A percentile compares a stretch with the other conserved stretches of the same genome.
phyloP scores from a whole-genome alignment of 2,113 vertebrate species.

The Hyla sarda region DNA sequence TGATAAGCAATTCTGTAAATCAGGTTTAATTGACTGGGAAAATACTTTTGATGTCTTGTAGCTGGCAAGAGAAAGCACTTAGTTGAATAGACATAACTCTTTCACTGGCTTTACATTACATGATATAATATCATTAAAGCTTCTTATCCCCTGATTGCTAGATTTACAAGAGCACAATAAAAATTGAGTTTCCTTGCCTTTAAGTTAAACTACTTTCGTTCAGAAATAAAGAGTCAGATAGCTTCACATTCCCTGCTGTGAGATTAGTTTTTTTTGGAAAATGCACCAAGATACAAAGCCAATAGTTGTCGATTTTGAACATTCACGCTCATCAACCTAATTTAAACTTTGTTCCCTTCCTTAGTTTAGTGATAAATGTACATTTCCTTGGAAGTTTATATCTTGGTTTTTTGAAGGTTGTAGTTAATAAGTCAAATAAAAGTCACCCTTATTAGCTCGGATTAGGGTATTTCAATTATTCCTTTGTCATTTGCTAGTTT shows the following conservation, averaged over 20 bases:
- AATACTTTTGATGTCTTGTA: slow-evolving; percentile 38
- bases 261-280: slow-evolving; percentile 14
- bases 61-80: slow-evolving; percentile 42
- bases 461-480: not conserved
- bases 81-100: slow-evolving; percentile 38
- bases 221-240: slow-evolving; percentile 3
- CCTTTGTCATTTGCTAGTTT: not conserved
- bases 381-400: not conserved
- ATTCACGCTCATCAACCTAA: slow-evolving; percentile 7
- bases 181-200: slow-evolving; percentile 40
- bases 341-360: not conserved
- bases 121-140: slow-evolving; percentile 52
- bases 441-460: not conserved
- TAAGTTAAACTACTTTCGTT: slow-evolving; percentile 49
- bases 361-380: slow-evolving; percentile 7
- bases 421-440: not conserved
- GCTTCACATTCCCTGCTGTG: slow-evolving; percentile 16
- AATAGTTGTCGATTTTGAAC: slow-evolving; percentile 26
- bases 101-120: slow-evolving; percentile 26
- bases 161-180: slow-evolving; percentile 45
- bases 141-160: slow-evolving; percentile 47
- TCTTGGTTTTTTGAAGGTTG: not conserved
- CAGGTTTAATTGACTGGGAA: slow-evolving; percentile 21
- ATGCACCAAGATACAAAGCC: not conserved
- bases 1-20: slow-evolving; percentile 19